Evolutionary conservation across 2,113 vertebrate genomes (phyloP), one percentile per base, ranked within the genome.

Genomic region (Echinops telfairi): DNA sequence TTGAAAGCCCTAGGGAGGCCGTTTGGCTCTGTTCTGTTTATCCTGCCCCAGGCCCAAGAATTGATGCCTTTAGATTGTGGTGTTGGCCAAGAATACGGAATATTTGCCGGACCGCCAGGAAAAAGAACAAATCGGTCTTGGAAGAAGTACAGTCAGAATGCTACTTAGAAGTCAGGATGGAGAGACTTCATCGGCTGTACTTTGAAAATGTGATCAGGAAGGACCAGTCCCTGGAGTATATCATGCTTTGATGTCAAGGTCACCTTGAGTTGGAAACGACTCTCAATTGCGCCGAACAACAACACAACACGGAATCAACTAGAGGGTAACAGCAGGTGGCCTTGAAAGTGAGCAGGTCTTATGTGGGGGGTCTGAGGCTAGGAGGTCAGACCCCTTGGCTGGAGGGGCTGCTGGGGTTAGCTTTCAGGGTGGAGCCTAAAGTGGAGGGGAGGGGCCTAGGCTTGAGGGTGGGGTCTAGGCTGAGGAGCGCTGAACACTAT

Each of bases 281-380:
- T 25, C 62, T 8, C 62, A 23, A 27, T 23, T 22, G 62, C 3
- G 22, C 60, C 19, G 16, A 62, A 62, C 60, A 62, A 62, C 19
- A 58, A 58, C 60, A 62, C 20, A 8, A 66, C 3, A 6, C 23
- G 25, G 25, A 66, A 66, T 25, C 64, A 27, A 66, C 4, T 29
- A 23, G 60, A 73, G 2, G 33, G 9, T 71, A 33, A 33, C 68
- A 71, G n/a, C 68, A 71, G n/a, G 31, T 16, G 53, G 86, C 25
- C 25, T 83, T 78, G 82, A 83, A 62, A 60, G n/a, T 58, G 64
- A 80, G n/a, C 62, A 60, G 66, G 64, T 31, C 12, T 95, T 53
- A 47, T n/a, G 10, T 83, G 73, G 31, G 66, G 89, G 47, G 33
- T 40, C 4, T 5, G n/a, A 79, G 25, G 68, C 76, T 57, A 75